Evolutionary conservation across 2,888 invertebrate species (phyloP).

Genomic region (Ophion costatus): DNA sequence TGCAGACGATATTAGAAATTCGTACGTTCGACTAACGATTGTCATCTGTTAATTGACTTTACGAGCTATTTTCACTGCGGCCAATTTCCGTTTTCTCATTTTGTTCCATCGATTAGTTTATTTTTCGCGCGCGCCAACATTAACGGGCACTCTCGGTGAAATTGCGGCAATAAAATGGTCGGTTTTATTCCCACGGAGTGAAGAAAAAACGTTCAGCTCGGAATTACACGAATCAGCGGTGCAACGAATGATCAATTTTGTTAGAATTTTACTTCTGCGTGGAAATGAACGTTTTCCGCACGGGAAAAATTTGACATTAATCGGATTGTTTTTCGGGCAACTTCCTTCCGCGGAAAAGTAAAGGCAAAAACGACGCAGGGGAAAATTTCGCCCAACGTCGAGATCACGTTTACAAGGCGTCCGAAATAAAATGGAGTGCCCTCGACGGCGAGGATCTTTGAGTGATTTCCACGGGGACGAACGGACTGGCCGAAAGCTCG

Average conservation of each 20-base stretch:
- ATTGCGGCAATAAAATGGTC: slow-evolving; percentile 24
- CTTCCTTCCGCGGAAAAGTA: not conserved
- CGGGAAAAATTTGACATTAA: not conserved
- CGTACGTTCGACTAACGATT: no score
- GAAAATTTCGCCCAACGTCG: no score
- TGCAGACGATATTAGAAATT: no score
- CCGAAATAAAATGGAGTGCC: not conserved
- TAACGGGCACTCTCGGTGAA: slow-evolving; percentile 23
- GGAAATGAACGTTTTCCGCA: not conserved
- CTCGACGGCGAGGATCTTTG: not conserved
- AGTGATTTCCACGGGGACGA: not conserved
- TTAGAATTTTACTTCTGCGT: not conserved
- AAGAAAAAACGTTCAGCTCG: not conserved
- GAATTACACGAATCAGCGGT: slow-evolving; percentile 21
- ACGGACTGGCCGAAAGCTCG: not conserved
- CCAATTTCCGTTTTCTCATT: not conserved
- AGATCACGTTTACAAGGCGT: not conserved
- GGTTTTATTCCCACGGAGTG: not conserved
- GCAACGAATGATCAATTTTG: slow-evolving; percentile 9
- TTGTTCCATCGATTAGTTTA: not conserved
- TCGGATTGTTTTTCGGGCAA: not conserved
- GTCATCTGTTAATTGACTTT: slow-evolving; percentile 1
- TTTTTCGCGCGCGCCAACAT: not conserved
- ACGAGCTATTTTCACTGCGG: not conserved
- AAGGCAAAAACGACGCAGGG: not conserved